phyloP scores from a whole-genome alignment of 2,797 vertebrate genomes.

The Platyrinchus mystaceus region DNA sequence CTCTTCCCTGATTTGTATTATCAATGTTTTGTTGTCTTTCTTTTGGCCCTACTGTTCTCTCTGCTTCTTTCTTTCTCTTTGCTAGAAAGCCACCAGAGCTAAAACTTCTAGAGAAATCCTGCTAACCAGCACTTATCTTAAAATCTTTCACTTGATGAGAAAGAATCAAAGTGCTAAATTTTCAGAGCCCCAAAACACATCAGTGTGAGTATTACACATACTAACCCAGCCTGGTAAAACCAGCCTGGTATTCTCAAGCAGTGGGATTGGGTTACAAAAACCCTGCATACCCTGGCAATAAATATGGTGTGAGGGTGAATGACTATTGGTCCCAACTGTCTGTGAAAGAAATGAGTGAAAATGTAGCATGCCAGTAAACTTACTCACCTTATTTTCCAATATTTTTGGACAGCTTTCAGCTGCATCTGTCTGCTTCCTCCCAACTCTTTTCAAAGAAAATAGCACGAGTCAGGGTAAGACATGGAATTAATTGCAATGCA shows the following conservation, averaged over 20 bases:
- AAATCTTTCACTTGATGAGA: not conserved
- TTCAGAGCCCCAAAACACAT: not conserved
- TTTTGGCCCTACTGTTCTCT: not conserved
- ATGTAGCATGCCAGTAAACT: not conserved
- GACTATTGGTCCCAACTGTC: not conserved
- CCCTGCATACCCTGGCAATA: not conserved
- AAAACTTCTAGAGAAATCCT: not conserved
- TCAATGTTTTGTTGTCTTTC: not conserved
- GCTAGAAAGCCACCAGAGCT: not conserved
- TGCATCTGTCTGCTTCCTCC: conserved; percentile 10
- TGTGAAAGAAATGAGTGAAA: not conserved
- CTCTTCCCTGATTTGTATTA: not conserved
- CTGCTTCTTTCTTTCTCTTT: not conserved
- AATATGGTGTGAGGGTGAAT: not conserved
- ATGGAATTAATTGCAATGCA: conserved; percentile 33
- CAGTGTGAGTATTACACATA: not conserved
- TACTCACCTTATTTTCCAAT: not conserved
- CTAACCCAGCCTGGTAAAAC: not conserved
- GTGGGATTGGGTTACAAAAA: not conserved
- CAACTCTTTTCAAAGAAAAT: not conserved
- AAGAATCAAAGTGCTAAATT: not conserved
- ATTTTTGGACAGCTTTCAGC: conserved; percentile 28
- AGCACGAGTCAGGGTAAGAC: not conserved
- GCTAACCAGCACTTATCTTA: not conserved
- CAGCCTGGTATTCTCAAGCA: not conserved